Base-by-base conservation (phyloP, 2,888 invertebrate species). In the Athetis lepigone region DNA sequence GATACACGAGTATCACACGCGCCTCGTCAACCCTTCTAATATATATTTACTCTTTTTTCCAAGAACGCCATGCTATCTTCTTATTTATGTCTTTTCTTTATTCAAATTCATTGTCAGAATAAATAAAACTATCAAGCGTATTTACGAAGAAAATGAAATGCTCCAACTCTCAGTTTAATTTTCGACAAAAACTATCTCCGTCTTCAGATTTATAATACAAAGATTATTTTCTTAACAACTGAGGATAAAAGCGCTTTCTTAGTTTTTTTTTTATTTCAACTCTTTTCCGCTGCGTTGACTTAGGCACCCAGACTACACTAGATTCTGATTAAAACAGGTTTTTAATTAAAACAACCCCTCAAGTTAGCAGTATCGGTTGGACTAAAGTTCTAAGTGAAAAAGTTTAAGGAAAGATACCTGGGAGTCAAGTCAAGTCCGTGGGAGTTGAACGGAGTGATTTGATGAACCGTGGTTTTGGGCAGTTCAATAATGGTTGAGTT, bases 301-400 rank as follows among this genome's bases (percentile, higher is more conserved):
- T 58, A 65, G 70, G 54, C 18, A 43, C 49, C 50, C n/a, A 56
- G 57, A 50, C 51, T 71, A 60, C 55, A 72, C 65, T 69, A 71
- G 57, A 72, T 71, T 79, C 70, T 76, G 82, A 85, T 83, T 83
- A 80, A 80, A 80, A 75, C 65, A 68, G 70, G 76, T 67, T 81
- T 82, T 86, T 86, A 86, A 86, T 85, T 86, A 85, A 86, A 86
- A 80, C 80, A 79, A 81, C 70, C 73, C 70, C 73, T 77, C 75
- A 79, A 77, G 65, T 80, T 71, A 72, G 70, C 76, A 68, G 77
- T 83, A 82, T 80, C 80, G 80, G 77, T 63, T 64, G 59, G 71
- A 77, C 63, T 70, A 57, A 79, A 83, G 77, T 79, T 71, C 66
- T 81, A 73, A 83, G 76, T 76, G 79, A 80, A 83, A 84, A 85